Percentiles rank a stretch among this genome's conserved stretches.
These are phyloP conservation scores for Cheiracanthium punctorium DNA, from an alignment of 2,888 invertebrate genomes.

Conservation along the genomic window DNA sequence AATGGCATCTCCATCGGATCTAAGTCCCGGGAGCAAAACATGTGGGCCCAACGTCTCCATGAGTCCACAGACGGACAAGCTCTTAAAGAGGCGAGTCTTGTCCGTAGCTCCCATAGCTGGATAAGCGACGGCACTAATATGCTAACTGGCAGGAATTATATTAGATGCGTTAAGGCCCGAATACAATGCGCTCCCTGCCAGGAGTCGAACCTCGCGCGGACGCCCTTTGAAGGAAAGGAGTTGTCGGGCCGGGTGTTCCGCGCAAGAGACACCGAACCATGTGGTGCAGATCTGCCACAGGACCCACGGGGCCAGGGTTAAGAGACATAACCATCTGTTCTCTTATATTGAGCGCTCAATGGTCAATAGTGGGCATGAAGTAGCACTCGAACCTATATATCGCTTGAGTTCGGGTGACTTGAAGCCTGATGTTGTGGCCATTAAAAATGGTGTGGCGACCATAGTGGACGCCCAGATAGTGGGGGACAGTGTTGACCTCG, in stretches of 20 bases:
- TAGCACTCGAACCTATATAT: not conserved
- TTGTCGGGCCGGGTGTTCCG: not conserved
- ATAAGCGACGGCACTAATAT: not conserved
- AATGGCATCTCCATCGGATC: too few relatives aligned
- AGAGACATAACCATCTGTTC: not conserved
- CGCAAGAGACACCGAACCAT: not conserved
- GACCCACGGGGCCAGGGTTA: not conserved
- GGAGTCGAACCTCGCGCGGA: not conserved
- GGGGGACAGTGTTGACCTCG: not conserved
- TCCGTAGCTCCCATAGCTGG: not conserved
- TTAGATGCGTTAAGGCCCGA: not conserved
- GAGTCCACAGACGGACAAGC: not conserved
- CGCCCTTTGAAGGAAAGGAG: not conserved
- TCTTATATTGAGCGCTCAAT: not conserved
- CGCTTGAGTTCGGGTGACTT: not conserved
- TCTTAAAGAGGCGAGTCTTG: not conserved
- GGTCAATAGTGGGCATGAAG: not conserved
- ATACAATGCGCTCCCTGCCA: not conserved
- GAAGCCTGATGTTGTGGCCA: conserved; percentile 2
- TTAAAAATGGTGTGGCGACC: not conserved
- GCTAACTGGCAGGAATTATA: not conserved
- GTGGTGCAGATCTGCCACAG: not conserved
- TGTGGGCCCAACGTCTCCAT: not conserved
- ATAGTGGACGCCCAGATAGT: not conserved
- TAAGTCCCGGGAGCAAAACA: too few relatives aligned